A percentile compares a stretch with the other conserved stretches of the same genome.
phyloP scores from a whole-genome alignment of 2,113 vertebrate genomes.

The Tychaedon coryphoeus region DNA sequence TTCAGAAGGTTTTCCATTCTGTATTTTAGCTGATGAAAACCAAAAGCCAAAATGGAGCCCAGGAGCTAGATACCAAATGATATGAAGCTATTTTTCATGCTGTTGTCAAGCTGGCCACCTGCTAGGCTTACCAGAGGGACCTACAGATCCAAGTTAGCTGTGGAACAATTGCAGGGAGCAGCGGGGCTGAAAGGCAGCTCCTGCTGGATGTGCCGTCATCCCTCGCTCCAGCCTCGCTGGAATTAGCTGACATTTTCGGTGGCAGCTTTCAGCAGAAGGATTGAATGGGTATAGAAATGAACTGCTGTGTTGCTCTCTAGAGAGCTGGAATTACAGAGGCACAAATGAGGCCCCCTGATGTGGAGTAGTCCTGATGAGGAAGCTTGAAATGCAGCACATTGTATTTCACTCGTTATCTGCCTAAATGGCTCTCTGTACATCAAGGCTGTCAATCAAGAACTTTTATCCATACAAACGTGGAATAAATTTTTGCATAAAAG shows the following conservation, averaged over 20 bases:
- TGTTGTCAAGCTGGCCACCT: neutral
- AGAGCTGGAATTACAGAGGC: neutral
- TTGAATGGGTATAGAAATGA: slow-evolving; percentile 23
- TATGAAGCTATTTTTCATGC: neutral
- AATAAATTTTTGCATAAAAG: neutral
- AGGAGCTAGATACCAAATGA: neutral
- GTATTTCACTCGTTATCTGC: neutral
- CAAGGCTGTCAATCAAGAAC: neutral
- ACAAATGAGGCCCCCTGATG: slow-evolving; percentile 22
- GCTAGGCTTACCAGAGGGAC: neutral
- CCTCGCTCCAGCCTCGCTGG: neutral
- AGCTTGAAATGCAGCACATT: neutral
- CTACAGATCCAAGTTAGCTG: neutral
- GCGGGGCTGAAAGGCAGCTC: neutral
- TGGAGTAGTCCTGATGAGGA: neutral
- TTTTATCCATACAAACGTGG: neutral
- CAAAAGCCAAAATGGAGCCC: neutral
- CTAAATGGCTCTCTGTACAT: neutral
- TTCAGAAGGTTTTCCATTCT: neutral
- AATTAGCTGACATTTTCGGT: slow-evolving; percentile 3
- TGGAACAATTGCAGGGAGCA: neutral
- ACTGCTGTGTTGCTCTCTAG: neutral
- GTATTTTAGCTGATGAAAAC: neutral
- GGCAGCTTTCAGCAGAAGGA: slow-evolving; percentile 11
- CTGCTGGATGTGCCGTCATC: neutral